These are phyloP conservation scores for Scarus forsteni DNA, from an alignment of 2,797 vertebrate genomes.

Conservation along the genomic window DNA sequence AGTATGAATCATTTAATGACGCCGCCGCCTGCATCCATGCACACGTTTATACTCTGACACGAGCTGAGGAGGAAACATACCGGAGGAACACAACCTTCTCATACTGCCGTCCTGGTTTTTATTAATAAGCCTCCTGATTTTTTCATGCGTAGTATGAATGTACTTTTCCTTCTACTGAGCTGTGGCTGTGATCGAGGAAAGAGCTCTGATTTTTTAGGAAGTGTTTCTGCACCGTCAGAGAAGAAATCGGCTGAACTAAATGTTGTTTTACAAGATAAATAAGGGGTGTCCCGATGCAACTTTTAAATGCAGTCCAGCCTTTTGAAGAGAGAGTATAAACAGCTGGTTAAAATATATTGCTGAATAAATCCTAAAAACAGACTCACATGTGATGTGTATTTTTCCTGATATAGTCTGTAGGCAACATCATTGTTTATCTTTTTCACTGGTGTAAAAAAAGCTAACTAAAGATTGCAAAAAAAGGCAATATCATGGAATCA, in stretches of 20 bases:
- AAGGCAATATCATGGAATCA: no score
- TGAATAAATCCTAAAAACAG: no score
- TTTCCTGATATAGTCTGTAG: no score
- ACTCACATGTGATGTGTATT: no score
- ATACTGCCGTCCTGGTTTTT: constrained; percentile 37
- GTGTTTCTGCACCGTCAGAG: constrained; percentile 12
- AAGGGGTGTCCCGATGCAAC: no score
- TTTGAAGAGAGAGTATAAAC: no score
- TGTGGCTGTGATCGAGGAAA: constrained; percentile 23
- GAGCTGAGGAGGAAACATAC: constrained; percentile 25
- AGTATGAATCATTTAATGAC: constrained; percentile 75
- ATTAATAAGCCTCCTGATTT: constrained; percentile 50
- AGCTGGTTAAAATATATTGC: no score
- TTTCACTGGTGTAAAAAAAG: no score
- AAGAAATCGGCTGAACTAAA: not conserved
- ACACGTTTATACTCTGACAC: constrained; percentile 36
- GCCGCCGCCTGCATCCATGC: constrained; percentile 34
- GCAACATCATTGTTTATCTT: no score
- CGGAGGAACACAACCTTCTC: constrained; percentile 33
- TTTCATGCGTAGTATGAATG: constrained; percentile 9
- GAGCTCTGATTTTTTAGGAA: not conserved
- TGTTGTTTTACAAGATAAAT: no score
- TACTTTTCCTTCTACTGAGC: not conserved
- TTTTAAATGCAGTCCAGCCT: no score
- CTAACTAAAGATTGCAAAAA: no score